phyloP scores from a whole-genome alignment of 2,888 invertebrate genomes.

The Sarcophaga variegata region DNA sequence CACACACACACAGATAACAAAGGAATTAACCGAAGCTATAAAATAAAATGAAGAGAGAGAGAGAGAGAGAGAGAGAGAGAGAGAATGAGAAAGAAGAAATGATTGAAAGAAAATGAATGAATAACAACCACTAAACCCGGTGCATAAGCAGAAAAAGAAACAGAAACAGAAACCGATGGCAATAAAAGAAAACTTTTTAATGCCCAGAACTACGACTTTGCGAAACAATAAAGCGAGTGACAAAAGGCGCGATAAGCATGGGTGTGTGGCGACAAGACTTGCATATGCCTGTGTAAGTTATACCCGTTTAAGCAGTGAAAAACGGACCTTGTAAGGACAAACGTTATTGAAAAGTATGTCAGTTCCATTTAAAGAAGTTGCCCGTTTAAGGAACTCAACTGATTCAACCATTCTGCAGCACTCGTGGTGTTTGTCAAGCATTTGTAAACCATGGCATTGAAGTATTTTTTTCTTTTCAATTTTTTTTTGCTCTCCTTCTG shows the following conservation, averaged over 20 bases:
- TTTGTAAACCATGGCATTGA: too few relatives aligned
- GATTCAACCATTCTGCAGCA: too few relatives aligned
- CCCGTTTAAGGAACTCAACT: too few relatives aligned
- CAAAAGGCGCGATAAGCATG: not conserved
- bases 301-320: too few relatives aligned
- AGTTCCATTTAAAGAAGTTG: too few relatives aligned
- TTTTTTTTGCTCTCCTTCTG: not conserved
- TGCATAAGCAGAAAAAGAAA: too few relatives aligned
- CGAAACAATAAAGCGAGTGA: not conserved
- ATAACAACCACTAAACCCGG: conserved; percentile 2
- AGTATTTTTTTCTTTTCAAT: not conserved
- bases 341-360: too few relatives aligned
- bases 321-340: too few relatives aligned
- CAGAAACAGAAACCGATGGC: not conserved
- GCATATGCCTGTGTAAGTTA: too few relatives aligned
- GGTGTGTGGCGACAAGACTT: too few relatives aligned
- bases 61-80: conserved; percentile 39
- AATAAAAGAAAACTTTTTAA: not conserved
- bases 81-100: not conserved
- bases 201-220: not conserved
- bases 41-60: not conserved
- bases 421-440: too few relatives aligned
- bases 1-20: not conserved
- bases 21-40: not conserved
- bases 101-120: conserved; percentile 36